These are phyloP conservation scores for Cebidichthys violaceus DNA, from an alignment of 2,113 vertebrate genomes.

Conservation along the genomic window DNA sequence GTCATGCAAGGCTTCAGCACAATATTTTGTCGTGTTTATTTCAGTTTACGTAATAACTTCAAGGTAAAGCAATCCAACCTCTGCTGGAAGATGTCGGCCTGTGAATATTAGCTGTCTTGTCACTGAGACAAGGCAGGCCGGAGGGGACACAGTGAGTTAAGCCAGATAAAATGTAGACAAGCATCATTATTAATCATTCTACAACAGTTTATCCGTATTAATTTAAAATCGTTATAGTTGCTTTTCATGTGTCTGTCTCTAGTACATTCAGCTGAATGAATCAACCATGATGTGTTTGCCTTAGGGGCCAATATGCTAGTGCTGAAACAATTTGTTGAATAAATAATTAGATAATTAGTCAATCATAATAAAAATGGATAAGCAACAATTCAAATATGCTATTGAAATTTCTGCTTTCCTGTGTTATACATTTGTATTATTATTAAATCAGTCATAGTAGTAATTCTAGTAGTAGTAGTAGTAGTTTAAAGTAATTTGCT, in stretches of 20 bases:
- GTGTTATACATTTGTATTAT: background rate
- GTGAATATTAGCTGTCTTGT: constrained; percentile 39
- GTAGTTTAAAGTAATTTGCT: background rate
- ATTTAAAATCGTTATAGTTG: background rate
- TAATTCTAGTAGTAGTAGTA: background rate
- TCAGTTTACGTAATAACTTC: constrained; percentile 17
- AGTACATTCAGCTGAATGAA: background rate
- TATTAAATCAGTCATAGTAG: background rate
- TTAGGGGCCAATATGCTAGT: background rate
- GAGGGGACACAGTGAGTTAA: background rate
- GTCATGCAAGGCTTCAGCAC: background rate
- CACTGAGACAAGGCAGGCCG: constrained; percentile 32
- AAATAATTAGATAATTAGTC: background rate
- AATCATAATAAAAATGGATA: background rate
- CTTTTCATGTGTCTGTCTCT: background rate
- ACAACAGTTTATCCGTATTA: background rate
- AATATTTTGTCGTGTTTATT: constrained; percentile 3
- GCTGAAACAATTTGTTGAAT: background rate
- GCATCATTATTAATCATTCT: constrained; percentile 12
- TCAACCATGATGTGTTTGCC: constrained; percentile 18
- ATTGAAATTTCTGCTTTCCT: background rate
- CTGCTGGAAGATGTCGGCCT: constrained; percentile 14
- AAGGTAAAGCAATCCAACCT: constrained; percentile 14
- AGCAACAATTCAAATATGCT: constrained; percentile 12
- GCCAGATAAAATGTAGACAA: constrained; percentile 29